Evolutionary conservation across 2,888 invertebrate species (phyloP).

Genomic region (Eudemis profundana): DNA sequence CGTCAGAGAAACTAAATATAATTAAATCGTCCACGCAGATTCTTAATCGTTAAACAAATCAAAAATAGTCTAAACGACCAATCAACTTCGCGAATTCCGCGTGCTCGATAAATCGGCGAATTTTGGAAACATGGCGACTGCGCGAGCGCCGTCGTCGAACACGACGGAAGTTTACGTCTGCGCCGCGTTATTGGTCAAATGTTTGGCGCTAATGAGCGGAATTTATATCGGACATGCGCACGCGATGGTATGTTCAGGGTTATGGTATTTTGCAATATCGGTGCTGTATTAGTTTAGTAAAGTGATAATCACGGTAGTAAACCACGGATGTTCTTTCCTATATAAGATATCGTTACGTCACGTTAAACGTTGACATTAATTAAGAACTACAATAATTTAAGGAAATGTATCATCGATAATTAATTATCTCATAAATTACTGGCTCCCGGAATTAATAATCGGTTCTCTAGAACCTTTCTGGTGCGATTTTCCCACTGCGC

Average conservation of each 20-base stretch:
- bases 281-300: too few species aligned
- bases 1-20: too few species aligned
- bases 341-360: not conserved
- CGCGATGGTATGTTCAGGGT: not conserved
- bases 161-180: conserved; percentile 62
- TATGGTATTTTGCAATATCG: not conserved
- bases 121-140: conserved; percentile 49
- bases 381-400: too few species aligned
- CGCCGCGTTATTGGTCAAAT: conserved; percentile 44
- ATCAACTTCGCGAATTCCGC: conserved; percentile 30
- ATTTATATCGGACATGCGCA: conserved; percentile 34
- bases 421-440: too few species aligned
- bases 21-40: too few species aligned
- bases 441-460: too few species aligned
- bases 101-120: conserved; percentile 47
- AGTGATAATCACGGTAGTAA: too few species aligned
- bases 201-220: conserved; percentile 46
- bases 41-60: not conserved
- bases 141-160: conserved; percentile 50
- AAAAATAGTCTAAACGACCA: conserved; percentile 10
- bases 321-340: not conserved
- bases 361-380: too few species aligned
- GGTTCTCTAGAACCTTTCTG: too few species aligned
- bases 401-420: too few species aligned
- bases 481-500: too few species aligned